Percentiles rank a stretch among this genome's conserved stretches.
phyloP scores from a whole-genome alignment of 2,113 vertebrate genomes.

The Sander vitreus region DNA sequence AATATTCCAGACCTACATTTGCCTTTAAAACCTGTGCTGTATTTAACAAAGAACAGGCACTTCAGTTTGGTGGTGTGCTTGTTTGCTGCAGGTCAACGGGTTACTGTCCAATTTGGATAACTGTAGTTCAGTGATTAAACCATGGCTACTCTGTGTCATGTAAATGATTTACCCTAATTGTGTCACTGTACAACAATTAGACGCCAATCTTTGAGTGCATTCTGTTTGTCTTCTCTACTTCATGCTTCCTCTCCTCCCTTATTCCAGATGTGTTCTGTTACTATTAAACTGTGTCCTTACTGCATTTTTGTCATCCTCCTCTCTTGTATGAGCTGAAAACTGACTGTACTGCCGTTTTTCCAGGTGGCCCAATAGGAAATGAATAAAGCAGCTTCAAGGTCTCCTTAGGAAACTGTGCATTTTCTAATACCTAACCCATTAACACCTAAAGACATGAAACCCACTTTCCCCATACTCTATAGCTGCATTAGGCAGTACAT shows the following conservation, averaged over 20 bases:
- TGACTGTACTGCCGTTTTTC: neutral
- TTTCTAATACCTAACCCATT: too few species aligned
- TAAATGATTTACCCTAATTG: neutral
- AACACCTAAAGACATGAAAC: neutral
- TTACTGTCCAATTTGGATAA: neutral
- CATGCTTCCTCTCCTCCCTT: neutral
- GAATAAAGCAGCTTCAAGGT: neutral
- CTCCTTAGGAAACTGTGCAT: neutral
- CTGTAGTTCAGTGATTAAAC: neutral
- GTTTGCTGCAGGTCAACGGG: constrained; percentile 16
- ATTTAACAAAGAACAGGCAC: neutral
- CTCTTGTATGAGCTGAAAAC: neutral
- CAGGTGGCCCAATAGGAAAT: neutral
- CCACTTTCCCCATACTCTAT: neutral
- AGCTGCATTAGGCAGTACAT: neutral
- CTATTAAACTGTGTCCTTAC: neutral
- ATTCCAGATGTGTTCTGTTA: constrained; percentile 4
- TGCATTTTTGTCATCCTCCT: neutral
- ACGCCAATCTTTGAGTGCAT: neutral
- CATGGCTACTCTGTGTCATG: neutral
- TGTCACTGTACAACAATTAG: neutral
- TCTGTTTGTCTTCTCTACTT: neutral
- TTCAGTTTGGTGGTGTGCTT: neutral
- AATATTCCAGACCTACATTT: neutral
- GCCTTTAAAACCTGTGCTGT: neutral